Percentiles rank a stretch among this genome's conserved stretches.
phyloP scores from a whole-genome alignment of 2,888 invertebrate species.

The Philonicus albiceps region DNA sequence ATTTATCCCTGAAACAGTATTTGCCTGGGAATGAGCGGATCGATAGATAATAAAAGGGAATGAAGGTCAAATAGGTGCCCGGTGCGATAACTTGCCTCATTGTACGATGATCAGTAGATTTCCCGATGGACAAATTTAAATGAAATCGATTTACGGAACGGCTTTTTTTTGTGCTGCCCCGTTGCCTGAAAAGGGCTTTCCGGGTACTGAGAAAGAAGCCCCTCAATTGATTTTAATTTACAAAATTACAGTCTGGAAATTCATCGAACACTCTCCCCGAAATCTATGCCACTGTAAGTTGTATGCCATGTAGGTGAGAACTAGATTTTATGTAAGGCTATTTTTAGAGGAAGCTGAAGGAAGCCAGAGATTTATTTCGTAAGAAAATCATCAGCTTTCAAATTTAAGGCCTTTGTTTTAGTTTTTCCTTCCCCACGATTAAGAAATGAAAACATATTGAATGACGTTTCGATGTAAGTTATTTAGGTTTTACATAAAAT shows the following conservation, averaged over 20 bases:
- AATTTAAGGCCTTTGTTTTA: neutral
- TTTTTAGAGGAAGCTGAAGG: neutral
- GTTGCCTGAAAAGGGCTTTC: neutral
- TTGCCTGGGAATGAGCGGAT: neutral
- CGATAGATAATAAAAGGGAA: neutral
- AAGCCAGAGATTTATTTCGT: neutral
- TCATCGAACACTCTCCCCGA: neutral
- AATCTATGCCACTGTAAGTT: neutral
- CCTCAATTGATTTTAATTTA: neutral
- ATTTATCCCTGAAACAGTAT: neutral
- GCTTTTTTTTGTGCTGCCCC: neutral
- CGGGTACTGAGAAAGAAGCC: neutral
- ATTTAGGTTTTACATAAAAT: neutral
- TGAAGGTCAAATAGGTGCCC: slow-evolving; percentile 3
- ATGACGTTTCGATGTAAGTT: neutral
- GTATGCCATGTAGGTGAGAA: too few relatives aligned
- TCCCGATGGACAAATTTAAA: slow-evolving; percentile 17
- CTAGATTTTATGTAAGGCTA: neutral
- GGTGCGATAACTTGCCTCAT: neutral
- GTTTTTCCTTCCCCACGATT: neutral
- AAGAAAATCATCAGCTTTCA: neutral
- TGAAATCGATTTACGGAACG: neutral
- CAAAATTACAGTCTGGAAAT: neutral
- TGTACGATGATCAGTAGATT: slow-evolving; percentile 6
- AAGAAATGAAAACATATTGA: neutral